Evolutionary conservation across 2,797 vertebrate species (phyloP), one percentile per base, ranked within the genome.

Genomic region (Chaetodon trifasciatus): DNA sequence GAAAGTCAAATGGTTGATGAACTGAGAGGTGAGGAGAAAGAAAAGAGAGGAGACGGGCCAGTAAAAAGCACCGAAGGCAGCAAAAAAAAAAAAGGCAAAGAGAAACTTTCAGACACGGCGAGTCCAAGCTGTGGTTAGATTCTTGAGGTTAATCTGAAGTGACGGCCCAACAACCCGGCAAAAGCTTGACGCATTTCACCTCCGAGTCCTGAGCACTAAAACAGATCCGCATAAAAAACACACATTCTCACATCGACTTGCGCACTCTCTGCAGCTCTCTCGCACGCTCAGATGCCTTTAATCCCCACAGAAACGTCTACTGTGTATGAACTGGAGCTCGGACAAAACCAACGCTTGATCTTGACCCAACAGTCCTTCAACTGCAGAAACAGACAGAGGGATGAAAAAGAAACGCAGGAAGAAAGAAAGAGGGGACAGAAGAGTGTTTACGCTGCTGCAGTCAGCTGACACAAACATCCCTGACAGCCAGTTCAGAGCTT

Each of bases 161-260:
- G 91, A 93, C 82, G 50, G 84, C 78, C 76, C 87, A 78, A 89
- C 88, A 92, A 89, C 67, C 75, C 79, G 57, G 86, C 70, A 86
- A 90, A 89, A 79, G 76, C 89, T 61, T 81, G 82, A 84, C 78
- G 76, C 76, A 71, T 85, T 91, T 93, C 81, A 89, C 86, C 85
- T 86, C 86, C 86, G 21, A 85, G 79, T 88, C 83, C 75, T 85
- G 77, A 89, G 84, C 67, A 65, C 86, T 83, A 86, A 86, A 90
- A 90, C 82, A 90, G 86, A 90, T 47, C 74, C 60, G 71, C 71
- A 77, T 80, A 76, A 82, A 87, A 75, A 62, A 49, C n/a, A 58
- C 76, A 70, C 83, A 74, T 53, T 70, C 70, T 53, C 75, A 79
- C 84, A 82, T 44, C 65, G 77, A 77, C 74, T 62, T 16, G 2